A percentile compares a stretch with the other conserved stretches of the same genome.
phyloP scores from a whole-genome alignment of 2,888 invertebrate genomes.

The Sinopyrophorus schimmeli region DNA sequence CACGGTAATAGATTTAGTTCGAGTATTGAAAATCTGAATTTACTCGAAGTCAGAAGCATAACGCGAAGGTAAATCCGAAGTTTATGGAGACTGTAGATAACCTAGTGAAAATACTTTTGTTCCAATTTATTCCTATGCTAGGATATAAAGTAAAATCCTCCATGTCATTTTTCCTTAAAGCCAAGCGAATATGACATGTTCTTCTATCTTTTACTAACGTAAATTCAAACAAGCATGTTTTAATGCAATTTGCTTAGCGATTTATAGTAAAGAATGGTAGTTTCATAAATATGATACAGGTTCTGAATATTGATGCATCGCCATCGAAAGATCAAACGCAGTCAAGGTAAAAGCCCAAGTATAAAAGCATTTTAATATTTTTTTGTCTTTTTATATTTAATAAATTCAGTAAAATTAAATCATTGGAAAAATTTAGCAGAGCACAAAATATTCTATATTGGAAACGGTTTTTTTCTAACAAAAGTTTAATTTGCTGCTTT shows the following conservation, averaged over 20 bases:
- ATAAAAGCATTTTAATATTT: too few relatives aligned
- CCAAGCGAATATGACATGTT: constrained; percentile 38
- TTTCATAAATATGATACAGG: too few relatives aligned
- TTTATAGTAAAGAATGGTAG: too few relatives aligned
- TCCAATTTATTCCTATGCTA: constrained; percentile 35
- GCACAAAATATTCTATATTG: constrained; percentile 3
- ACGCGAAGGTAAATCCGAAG: constrained; percentile 15
- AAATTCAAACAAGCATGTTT: constrained; percentile 18
- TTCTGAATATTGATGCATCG: too few relatives aligned
- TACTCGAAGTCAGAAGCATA: constrained; percentile 17
- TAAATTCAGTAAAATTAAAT: too few relatives aligned
- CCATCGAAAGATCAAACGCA: too few relatives aligned
- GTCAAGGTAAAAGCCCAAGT: too few relatives aligned
- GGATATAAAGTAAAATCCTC: constrained; percentile 30
- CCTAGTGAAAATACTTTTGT: constrained; percentile 24
- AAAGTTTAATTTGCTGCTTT: constrained; percentile 13
- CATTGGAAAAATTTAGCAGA: constrained; percentile 6
- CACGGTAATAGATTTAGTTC: constrained; percentile 16
- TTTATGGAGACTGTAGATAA: constrained; percentile 28
- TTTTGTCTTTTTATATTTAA: too few relatives aligned
- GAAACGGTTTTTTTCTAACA: constrained; percentile 6
- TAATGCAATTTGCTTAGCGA: too few relatives aligned
- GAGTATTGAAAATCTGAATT: constrained; percentile 22
- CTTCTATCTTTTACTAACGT: constrained; percentile 30
- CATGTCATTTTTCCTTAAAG: constrained; percentile 37